Evolutionary conservation across 2,113 vertebrate species (phyloP).

Genomic region (human (Homo sapiens)): GRCh38 chr4:170075501-170076000

Average conservation of each 20-base stretch:
- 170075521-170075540: no score
- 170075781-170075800: not conserved
- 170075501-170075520: no score
- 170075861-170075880: not conserved
- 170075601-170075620: not conserved
- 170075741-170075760: not conserved
- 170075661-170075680: not conserved
- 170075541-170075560: not conserved
- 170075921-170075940: not conserved
- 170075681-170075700: not conserved
- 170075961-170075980: not conserved
- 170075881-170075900: not conserved
- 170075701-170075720: not conserved
- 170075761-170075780: not conserved
- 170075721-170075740: not conserved
- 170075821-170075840: not conserved
- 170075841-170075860: not conserved
- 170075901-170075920: not conserved
- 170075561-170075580: not conserved
- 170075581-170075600: not conserved
- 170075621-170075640: not conserved
- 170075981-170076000: not conserved
- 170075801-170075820: not conserved
- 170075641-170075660: not conserved
- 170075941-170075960: not conserved